These are phyloP conservation scores for Gasterosteus nipponicus DNA, from an alignment of 2,113 vertebrate species.

Conservation along the genomic window DNA sequence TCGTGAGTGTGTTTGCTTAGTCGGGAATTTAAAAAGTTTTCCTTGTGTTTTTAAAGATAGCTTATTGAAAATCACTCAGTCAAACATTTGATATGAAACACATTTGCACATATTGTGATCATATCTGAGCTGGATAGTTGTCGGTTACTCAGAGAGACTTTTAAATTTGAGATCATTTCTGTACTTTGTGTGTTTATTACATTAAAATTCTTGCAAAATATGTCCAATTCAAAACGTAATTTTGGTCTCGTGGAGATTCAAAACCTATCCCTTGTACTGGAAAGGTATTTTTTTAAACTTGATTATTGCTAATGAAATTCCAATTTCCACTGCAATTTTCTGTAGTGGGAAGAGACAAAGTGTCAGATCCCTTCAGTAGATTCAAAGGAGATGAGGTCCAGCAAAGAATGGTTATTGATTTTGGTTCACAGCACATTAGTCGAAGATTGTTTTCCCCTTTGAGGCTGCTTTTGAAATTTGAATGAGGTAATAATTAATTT, in stretches of 20 bases:
- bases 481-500: not conserved
- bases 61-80: slow-evolving; percentile 29
- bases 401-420: not conserved
- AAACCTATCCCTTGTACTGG: not conserved
- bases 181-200: not conserved
- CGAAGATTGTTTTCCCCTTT: not conserved
- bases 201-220: not conserved
- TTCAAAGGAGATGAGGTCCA: slow-evolving; percentile 5
- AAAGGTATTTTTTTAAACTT: not conserved
- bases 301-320: not conserved
- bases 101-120: slow-evolving; percentile 26
- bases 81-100: slow-evolving; percentile 56
- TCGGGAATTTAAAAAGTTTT: slow-evolving; percentile 42
- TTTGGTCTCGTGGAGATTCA: not conserved
- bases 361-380: not conserved
- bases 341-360: not conserved
- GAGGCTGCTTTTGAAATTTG: not conserved
- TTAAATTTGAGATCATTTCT: slow-evolving; percentile 1
- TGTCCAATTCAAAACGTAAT: not conserved
- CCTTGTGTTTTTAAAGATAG: slow-evolving; percentile 18
- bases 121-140: not conserved
- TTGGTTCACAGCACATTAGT: not conserved
- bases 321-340: not conserved
- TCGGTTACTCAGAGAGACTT: not conserved
- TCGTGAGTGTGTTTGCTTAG: slow-evolving; percentile 40